Evolutionary conservation across 2,113 vertebrate species (phyloP).

Genomic region (Spheniscus mendiculus): DNA sequence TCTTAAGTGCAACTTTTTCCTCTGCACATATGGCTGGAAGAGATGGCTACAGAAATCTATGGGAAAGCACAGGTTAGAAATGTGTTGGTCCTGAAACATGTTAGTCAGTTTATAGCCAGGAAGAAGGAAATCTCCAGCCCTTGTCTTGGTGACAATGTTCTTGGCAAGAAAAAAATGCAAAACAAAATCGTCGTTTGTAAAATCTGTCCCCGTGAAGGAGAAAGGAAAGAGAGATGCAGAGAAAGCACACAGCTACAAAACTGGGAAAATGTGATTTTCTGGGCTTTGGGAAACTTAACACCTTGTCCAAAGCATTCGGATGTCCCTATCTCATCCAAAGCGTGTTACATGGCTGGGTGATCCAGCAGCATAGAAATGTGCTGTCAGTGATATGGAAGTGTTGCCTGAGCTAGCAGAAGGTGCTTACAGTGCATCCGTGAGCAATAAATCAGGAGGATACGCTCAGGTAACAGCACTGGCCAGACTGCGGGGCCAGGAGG

Average conservation of each 20-base stretch:
- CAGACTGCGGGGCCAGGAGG: not conserved
- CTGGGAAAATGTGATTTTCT: not conserved
- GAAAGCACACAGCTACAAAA: not conserved
- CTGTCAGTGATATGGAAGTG: not conserved
- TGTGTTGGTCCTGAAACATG: not conserved
- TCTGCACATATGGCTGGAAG: not conserved
- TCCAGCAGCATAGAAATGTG: not conserved
- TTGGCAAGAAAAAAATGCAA: not conserved
- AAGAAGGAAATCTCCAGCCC: not conserved
- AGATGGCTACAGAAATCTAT: not conserved
- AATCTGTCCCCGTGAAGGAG: not conserved
- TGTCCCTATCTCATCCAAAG: not conserved
- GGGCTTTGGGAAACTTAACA: conserved; percentile 1
- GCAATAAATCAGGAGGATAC: not conserved
- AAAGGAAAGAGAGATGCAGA: not conserved
- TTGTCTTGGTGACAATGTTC: not conserved
- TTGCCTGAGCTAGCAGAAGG: not conserved
- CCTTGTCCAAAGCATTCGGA: conserved; percentile 10
- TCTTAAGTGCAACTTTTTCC: not conserved
- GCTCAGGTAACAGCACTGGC: not conserved
- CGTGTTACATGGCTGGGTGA: not conserved
- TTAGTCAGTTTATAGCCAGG: not conserved
- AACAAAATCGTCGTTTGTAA: not conserved
- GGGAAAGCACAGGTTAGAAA: not conserved
- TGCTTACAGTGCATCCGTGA: not conserved